A percentile compares a stretch with the other conserved stretches of the same genome.
These are phyloP conservation scores for Bradypodion pumilum DNA, from an alignment of 2,797 vertebrate species.

Conservation along the genomic window DNA sequence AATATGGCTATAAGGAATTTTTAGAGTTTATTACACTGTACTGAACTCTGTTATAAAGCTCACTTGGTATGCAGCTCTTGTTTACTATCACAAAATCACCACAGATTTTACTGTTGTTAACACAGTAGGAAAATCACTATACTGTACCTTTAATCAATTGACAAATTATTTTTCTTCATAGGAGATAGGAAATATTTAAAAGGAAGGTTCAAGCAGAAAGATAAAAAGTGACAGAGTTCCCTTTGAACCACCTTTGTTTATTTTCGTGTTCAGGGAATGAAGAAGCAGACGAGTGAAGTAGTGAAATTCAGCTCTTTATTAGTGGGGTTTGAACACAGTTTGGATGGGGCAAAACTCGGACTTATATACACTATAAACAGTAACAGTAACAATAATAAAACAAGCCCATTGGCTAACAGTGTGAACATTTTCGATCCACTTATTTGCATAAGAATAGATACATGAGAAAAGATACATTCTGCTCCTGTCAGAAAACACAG, in stretches of 20 bases:
- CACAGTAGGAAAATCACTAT: conserved; percentile 41
- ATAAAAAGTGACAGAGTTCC: conserved; percentile 3
- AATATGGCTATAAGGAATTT: conserved; percentile 25
- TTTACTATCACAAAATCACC: conserved; percentile 35
- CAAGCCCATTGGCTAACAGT: too few relatives aligned
- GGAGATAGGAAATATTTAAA: conserved; percentile 22
- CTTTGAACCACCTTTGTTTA: conserved; percentile 30
- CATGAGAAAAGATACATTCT: too few relatives aligned
- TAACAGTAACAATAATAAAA: too few relatives aligned
- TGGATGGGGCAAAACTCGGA: too few relatives aligned
- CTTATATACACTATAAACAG: too few relatives aligned
- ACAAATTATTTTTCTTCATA: conserved; percentile 32
- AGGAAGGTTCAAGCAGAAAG: conserved; percentile 35
- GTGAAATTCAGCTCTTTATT: too few relatives aligned
- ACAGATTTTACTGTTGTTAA: conserved; percentile 46
- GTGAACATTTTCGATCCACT: too few relatives aligned
- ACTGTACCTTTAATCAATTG: conserved; percentile 36
- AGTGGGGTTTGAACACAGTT: too few relatives aligned
- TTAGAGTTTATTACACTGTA: conserved; percentile 35
- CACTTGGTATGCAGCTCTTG: conserved; percentile 35
- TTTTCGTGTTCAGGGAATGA: too few relatives aligned
- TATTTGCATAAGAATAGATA: too few relatives aligned
- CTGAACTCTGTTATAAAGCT: conserved; percentile 44
- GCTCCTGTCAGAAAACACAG: too few relatives aligned
- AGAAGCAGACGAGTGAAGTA: too few relatives aligned